Base-by-base conservation (phyloP, 2,797 vertebrate genomes). In the Poeciliopsis turneri region DNA sequence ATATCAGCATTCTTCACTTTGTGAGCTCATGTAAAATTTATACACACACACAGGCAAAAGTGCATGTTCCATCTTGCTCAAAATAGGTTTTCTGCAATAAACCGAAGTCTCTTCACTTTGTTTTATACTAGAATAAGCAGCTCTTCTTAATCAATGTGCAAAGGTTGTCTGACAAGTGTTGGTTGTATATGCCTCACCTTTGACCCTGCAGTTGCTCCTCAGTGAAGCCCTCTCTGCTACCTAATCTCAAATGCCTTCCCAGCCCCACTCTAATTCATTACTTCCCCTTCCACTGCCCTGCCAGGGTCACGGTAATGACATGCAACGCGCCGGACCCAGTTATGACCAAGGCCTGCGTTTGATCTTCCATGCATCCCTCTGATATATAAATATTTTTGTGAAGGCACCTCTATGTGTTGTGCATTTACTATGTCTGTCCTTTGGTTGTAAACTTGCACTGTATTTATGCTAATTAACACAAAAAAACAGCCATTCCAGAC, bases 211-310 rank as follows among this genome's bases (percentile, higher is more conserved):
- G 87, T 83, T 87, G 81, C 91, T 91, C 90, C 84, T 92, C 92
- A 87, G 77, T 88, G 87, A 81, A 93, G 90, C 86, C 86, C 85
- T 92, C 81, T 89, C 87, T 84, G 78, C 88, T 80, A 91, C 92
- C 93, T 94, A 95, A 95, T 95, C 94, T 93, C 93, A 94, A 92
- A 95, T 95, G 93, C 88, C 90, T 93, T 81, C 86, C 87, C 41
- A 86, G 88, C 88, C 92, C 90, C 91, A 94, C 93, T 95, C 92
- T 93, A 94, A 94, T 95, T 94, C 94, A 95, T 95, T 95, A 84
- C 93, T 90, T 93, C 90, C 90, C 82, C 77, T 87, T 87, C 85
- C 88, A 84, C 79, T 90, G 91, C 87, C 85, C 88, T 89, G 83
- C 78, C 77, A 59, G 89, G 90, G 93, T 93, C 93, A 94, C 69